Percentiles rank a stretch among this genome's conserved stretches.
These are phyloP conservation scores for Drosophila orosa DNA, from an alignment of 1,140 invertebrate genomes.

Conservation along the genomic window DNA sequence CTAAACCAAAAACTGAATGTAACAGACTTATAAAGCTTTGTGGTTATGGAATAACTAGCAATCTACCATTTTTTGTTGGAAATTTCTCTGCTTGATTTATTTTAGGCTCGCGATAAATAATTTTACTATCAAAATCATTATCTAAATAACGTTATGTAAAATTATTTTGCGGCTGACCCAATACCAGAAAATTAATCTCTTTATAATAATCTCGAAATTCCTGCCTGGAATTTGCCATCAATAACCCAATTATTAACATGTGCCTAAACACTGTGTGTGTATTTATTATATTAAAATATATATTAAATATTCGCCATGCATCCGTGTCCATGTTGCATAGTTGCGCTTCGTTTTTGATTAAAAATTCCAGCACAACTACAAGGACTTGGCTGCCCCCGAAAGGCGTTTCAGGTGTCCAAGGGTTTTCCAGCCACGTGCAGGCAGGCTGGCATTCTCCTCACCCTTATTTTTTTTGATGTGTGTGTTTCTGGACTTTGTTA, in stretches of 20 bases:
- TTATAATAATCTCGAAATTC: background rate
- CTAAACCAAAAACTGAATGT: background rate
- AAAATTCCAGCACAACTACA: conserved; percentile 61
- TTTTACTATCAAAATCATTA: background rate
- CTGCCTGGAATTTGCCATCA: background rate
- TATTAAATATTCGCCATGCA: conserved; percentile 40
- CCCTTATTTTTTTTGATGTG: background rate
- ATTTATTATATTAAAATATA: conserved; percentile 35
- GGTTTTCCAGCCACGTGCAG: conserved; percentile 54
- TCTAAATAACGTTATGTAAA: background rate
- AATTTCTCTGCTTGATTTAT: background rate
- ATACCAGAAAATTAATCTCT: background rate
- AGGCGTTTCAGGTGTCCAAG: conserved; percentile 45
- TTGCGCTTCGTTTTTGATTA: conserved; percentile 74
- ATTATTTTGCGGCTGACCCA: conserved; percentile 1
- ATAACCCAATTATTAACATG: conserved; percentile 38
- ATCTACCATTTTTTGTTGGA: background rate
- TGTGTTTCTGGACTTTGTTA: conserved; percentile 12
- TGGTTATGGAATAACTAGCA: background rate
- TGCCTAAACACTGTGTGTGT: conserved; percentile 16
- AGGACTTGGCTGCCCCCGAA: conserved; percentile 15
- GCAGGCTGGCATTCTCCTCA: background rate
- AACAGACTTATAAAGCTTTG: background rate
- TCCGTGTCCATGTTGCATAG: conserved; percentile 51
- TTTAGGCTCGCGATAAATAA: background rate